Evolutionary conservation across 30 jellyfish, hydroid and myxozoan genomes (phyloP).

Genomic region (Turritopsis rubra): DNA sequence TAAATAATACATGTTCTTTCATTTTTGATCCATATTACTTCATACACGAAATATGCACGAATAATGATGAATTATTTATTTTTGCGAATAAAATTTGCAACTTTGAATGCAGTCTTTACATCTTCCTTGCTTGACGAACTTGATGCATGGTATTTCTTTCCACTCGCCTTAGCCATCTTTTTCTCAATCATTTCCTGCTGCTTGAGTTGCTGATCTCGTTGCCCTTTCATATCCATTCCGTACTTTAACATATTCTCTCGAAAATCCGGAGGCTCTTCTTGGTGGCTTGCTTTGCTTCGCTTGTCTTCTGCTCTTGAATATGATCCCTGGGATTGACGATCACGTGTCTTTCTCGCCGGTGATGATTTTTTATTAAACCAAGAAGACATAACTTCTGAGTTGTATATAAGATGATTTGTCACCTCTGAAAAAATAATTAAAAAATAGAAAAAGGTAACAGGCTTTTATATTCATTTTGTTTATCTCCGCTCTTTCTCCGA

Average conservation of each 20-base stretch:
- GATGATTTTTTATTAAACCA: not conserved
- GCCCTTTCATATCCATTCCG: conserved; percentile 18
- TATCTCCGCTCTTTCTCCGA: too few relatives aligned
- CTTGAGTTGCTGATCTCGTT: conserved; percentile 13
- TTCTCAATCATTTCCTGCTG: not conserved
- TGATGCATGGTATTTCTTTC: not conserved
- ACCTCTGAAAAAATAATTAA: too few relatives aligned
- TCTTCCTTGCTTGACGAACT: not conserved
- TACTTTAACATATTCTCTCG: conserved; percentile 5
- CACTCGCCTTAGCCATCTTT: conserved; percentile 22
- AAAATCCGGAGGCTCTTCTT: conserved; percentile 14
- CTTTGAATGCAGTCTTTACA: conserved; percentile 1
- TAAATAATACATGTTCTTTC: not conserved
- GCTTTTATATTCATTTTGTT: too few relatives aligned
- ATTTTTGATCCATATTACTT: not conserved
- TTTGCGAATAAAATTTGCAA: conserved; percentile 11
- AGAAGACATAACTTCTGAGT: not conserved
- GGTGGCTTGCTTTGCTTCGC: conserved; percentile 7
- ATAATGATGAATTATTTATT: not conserved
- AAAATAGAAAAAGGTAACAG: too few relatives aligned
- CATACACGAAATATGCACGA: too few relatives aligned
- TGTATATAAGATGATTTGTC: not conserved
- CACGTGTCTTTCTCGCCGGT: not conserved
- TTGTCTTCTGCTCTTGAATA: not conserved
- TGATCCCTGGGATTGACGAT: not conserved